Conservation (phyloP, 30 jellyfish, hydroid and myxozoan genomes). For the Cassiopea andromeda region DNA sequence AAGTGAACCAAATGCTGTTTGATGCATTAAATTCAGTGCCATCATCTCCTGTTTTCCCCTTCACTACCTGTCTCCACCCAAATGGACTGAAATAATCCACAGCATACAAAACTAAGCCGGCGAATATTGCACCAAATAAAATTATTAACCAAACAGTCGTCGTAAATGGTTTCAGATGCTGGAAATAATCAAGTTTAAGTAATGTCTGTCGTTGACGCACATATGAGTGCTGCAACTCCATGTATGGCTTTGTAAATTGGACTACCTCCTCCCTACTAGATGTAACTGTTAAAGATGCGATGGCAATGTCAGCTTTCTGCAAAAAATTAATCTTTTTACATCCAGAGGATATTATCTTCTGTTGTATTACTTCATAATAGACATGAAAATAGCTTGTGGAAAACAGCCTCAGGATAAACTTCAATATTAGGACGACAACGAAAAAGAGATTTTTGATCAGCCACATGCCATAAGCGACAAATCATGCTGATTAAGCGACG, state of each 20-base stretch:
- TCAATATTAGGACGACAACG: too few relatives aligned
- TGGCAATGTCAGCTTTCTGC: constrained; percentile 62
- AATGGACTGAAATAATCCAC: constrained; percentile 43
- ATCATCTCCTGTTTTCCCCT: constrained; percentile 5
- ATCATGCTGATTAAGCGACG: too few relatives aligned
- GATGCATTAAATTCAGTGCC: constrained; percentile 18
- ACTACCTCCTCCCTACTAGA: constrained; percentile 51
- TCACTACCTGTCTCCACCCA: constrained; percentile 26
- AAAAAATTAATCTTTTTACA: not conserved
- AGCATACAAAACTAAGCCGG: constrained; percentile 12
- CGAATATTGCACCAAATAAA: constrained; percentile 8
- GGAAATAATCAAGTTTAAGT: constrained; percentile 5
- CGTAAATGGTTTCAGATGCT: constrained; percentile 46
- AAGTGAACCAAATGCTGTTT: constrained; percentile 47
- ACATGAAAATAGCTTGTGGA: too few relatives aligned
- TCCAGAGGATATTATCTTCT: too few relatives aligned
- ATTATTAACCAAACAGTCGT: constrained; percentile 27
- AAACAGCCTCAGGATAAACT: too few relatives aligned
- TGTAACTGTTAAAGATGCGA: constrained; percentile 48
- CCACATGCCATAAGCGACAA: too few relatives aligned
- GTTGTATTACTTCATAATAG: too few relatives aligned
- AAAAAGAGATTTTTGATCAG: too few relatives aligned
- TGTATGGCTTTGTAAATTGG: constrained; percentile 53
- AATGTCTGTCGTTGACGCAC: constrained; percentile 12
- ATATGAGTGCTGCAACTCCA: constrained; percentile 44